phyloP scores from a whole-genome alignment of 2,888 invertebrate species.

The Acronicta alni region DNA sequence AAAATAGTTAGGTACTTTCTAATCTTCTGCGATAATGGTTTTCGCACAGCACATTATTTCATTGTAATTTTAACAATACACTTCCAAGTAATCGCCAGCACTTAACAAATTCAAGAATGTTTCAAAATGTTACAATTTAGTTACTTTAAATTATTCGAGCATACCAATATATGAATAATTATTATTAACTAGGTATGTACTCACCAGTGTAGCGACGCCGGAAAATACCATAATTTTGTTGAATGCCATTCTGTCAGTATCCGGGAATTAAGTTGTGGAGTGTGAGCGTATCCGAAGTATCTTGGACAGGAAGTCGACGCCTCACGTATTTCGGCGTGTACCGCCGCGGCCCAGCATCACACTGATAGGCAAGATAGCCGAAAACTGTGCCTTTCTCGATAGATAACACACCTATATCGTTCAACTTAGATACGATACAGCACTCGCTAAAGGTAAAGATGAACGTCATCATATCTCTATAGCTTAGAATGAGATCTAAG shows the following conservation, averaged over 20 bases:
- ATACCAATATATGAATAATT: not conserved
- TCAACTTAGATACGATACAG: slow-evolving; percentile 46
- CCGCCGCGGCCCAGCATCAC: slow-evolving; percentile 63
- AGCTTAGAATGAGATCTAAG: slow-evolving; percentile 14
- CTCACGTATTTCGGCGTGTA: slow-evolving; percentile 43
- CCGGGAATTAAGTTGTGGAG: slow-evolving; percentile 8
- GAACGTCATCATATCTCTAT: slow-evolving; percentile 42
- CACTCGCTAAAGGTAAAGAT: slow-evolving; percentile 22
- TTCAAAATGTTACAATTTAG: not conserved
- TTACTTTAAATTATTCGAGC: too few species aligned
- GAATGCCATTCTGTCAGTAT: slow-evolving; percentile 52
- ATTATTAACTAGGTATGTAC: slow-evolving; percentile 28
- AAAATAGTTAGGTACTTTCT: too few species aligned
- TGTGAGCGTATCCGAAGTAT: slow-evolving; percentile 22
- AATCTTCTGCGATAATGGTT: too few species aligned
- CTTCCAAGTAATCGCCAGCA: too few species aligned
- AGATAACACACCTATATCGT: slow-evolving; percentile 58
- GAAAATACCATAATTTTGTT: slow-evolving; percentile 66
- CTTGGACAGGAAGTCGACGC: slow-evolving; percentile 16
- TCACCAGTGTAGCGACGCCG: slow-evolving; percentile 66
- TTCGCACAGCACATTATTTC: too few species aligned
- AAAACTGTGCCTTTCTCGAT: slow-evolving; percentile 51
- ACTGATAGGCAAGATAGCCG: slow-evolving; percentile 55
- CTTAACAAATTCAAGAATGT: not conserved
- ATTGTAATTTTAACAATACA: too few species aligned